Evolutionary conservation across 2,888 invertebrate genomes (phyloP).

Genomic region (Drosophila paramelanica): DNA sequence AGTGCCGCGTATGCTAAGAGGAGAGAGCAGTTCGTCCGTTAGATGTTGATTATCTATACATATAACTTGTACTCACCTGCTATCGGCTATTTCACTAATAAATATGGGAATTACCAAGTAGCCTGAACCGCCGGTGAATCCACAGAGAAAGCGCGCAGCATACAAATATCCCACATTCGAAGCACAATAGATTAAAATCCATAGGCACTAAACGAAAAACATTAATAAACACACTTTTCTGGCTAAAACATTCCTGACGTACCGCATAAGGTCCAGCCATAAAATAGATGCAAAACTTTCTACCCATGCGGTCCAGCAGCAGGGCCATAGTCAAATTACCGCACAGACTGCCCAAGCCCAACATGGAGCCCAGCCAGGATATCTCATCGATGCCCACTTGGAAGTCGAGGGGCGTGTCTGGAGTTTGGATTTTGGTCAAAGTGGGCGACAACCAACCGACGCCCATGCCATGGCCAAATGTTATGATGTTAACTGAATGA

Average conservation of each 20-base stretch:
- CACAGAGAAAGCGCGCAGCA: constrained; percentile 78
- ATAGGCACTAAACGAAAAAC: constrained; percentile 64
- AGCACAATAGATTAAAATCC: constrained; percentile 80
- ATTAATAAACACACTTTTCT: too few relatives aligned
- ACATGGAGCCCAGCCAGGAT: constrained; percentile 83
- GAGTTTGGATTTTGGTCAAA: constrained; percentile 70
- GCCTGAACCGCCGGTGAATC: constrained; percentile 82
- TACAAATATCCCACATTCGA: constrained; percentile 76
- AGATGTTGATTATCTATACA: constrained; percentile 18
- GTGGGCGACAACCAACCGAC: constrained; percentile 84
- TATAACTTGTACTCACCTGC: constrained; percentile 59
- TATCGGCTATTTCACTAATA: constrained; percentile 82
- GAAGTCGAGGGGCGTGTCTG: constrained; percentile 68
- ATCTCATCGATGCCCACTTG: constrained; percentile 66
- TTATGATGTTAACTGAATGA: constrained; percentile 79
- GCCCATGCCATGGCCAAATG: constrained; percentile 82
- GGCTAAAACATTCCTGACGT: constrained; percentile 19
- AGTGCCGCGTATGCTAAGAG: constrained; percentile 81
- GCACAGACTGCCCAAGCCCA: constrained; percentile 79
- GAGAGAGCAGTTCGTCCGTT: fast-evolving
- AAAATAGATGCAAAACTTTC: constrained; percentile 76
- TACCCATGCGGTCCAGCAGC: constrained; percentile 74
- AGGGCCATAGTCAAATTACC: constrained; percentile 79
- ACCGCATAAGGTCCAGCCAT: constrained; percentile 80
- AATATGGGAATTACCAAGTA: constrained; percentile 81